Percentiles rank a stretch among this genome's conserved stretches.
Evolutionary conservation across 2,113 vertebrate genomes (phyloP).

Genomic region (Terrapene triunguis): DNA sequence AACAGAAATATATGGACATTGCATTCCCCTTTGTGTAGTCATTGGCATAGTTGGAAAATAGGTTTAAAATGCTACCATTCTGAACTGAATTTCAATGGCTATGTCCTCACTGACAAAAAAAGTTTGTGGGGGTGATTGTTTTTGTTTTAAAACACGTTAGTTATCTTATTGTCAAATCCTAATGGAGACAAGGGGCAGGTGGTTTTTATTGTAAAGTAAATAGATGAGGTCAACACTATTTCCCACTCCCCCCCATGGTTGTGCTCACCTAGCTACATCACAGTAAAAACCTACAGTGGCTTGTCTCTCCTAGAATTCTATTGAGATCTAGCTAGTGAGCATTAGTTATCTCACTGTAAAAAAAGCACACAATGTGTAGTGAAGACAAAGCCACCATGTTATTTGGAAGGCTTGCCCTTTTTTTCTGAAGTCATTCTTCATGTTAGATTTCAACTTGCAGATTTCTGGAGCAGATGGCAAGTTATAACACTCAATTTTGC

Average conservation of each 20-base stretch:
- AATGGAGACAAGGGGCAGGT: not conserved
- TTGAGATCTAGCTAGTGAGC: rapidly evolving
- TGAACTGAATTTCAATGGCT: not conserved
- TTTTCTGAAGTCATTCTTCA: not conserved
- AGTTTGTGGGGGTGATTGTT: not conserved
- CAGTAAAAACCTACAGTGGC: not conserved
- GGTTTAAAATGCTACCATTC: not conserved
- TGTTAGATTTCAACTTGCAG: not conserved
- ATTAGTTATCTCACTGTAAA: not conserved
- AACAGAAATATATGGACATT: not conserved
- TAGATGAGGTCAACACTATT: not conserved
- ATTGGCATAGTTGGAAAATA: not conserved
- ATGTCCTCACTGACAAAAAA: not conserved
- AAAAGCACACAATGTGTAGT: not conserved
- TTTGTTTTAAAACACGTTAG: not conserved
- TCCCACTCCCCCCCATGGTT: not conserved
- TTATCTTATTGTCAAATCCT: not conserved
- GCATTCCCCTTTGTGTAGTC: not conserved
- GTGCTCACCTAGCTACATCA: not conserved
- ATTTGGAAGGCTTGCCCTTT: not conserved
- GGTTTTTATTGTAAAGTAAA: not conserved
- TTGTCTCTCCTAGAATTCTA: not conserved
- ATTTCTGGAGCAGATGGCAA: conserved; percentile 22
- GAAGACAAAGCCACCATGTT: not conserved
- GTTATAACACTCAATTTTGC: not conserved